Percentiles rank a stretch among this genome's conserved stretches.
phyloP scores from a whole-genome alignment of 2,888 invertebrate species.

The Argyresthia albistria region DNA sequence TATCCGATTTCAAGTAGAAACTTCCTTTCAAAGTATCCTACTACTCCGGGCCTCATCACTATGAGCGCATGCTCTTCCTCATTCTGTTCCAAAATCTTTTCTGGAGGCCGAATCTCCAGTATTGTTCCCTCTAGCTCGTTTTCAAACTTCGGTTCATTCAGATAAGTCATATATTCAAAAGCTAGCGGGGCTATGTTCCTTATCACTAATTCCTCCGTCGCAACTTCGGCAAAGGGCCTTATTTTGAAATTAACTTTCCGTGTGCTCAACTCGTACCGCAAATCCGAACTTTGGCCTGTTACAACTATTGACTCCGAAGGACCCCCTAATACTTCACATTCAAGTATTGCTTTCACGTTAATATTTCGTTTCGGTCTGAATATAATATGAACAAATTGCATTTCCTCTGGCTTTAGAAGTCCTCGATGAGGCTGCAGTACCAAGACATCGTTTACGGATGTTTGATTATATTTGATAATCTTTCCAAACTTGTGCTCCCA shows the following conservation, averaged over 20 bases:
- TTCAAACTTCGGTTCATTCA: slow-evolving; percentile 34
- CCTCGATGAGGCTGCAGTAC: slow-evolving; percentile 63
- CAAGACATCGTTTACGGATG: slow-evolving; percentile 42
- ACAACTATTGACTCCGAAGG: slow-evolving; percentile 63
- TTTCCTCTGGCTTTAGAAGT: slow-evolving; percentile 61
- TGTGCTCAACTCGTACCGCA: slow-evolving; percentile 61
- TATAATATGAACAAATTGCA: slow-evolving; percentile 55
- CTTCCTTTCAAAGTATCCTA: slow-evolving; percentile 64
- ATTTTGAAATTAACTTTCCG: slow-evolving; percentile 53
- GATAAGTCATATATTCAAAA: slow-evolving; percentile 53
- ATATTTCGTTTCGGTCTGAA: slow-evolving; percentile 57
- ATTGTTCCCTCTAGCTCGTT: slow-evolving; percentile 53
- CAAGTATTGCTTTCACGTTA: slow-evolving; percentile 48
- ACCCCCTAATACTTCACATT: slow-evolving; percentile 72
- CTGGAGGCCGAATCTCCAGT: slow-evolving; percentile 49
- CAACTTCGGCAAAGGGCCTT: slow-evolving; percentile 50
- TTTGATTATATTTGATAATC: slow-evolving; percentile 17
- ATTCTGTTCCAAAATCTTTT: slow-evolving; percentile 46
- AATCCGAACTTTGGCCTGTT: slow-evolving; percentile 60
- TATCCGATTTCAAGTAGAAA: slow-evolving; percentile 69
- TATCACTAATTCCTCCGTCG: slow-evolving; percentile 41
- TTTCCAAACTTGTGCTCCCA: slow-evolving; percentile 45
- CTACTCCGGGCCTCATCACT: slow-evolving; percentile 64
- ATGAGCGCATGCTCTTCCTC: slow-evolving; percentile 50
- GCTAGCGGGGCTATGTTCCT: slow-evolving; percentile 61